These are phyloP conservation scores for Nymphalis io DNA, from an alignment of 1,140 invertebrate species.

Conservation along the genomic window DNA sequence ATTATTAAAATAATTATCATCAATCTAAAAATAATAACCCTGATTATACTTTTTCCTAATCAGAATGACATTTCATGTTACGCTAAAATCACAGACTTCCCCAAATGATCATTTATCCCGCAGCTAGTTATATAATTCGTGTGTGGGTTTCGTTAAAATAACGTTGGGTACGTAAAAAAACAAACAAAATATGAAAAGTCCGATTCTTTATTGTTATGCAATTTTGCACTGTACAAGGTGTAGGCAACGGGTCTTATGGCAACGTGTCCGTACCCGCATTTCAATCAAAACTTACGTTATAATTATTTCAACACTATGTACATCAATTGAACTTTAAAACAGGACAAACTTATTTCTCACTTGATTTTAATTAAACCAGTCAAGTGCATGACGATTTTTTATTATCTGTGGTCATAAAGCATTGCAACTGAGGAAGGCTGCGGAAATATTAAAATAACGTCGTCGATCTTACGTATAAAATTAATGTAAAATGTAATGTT, in stretches of 20 bases:
- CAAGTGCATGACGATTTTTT: not conserved
- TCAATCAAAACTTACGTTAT: slow-evolving; percentile 7
- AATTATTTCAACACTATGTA: slow-evolving; percentile 33
- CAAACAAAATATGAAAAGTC: slow-evolving; percentile 68
- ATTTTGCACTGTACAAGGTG: slow-evolving; percentile 62
- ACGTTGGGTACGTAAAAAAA: slow-evolving; percentile 43
- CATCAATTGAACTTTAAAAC: slow-evolving; percentile 4
- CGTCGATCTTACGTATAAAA: not conserved
- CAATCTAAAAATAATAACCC: no score
- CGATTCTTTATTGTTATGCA: slow-evolving; percentile 62
- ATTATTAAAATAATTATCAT: no score
- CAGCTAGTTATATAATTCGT: no score
- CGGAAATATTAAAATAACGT: not conserved
- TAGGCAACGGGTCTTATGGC: slow-evolving; percentile 41
- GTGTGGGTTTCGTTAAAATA: no score
- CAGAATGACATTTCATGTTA: no score
- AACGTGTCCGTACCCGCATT: slow-evolving; percentile 28
- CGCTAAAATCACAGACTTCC: no score
- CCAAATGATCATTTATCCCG: no score
- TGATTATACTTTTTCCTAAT: no score
- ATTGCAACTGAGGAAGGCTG: slow-evolving; percentile 1
- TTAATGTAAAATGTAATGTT: not conserved
- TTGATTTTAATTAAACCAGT: not conserved
- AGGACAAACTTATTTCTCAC: slow-evolving; percentile 2
- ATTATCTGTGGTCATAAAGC: not conserved